Evolutionary conservation across 2,888 invertebrate genomes (phyloP), one percentile per base, ranked within the genome.

Genomic region (Rhingia campestris): DNA sequence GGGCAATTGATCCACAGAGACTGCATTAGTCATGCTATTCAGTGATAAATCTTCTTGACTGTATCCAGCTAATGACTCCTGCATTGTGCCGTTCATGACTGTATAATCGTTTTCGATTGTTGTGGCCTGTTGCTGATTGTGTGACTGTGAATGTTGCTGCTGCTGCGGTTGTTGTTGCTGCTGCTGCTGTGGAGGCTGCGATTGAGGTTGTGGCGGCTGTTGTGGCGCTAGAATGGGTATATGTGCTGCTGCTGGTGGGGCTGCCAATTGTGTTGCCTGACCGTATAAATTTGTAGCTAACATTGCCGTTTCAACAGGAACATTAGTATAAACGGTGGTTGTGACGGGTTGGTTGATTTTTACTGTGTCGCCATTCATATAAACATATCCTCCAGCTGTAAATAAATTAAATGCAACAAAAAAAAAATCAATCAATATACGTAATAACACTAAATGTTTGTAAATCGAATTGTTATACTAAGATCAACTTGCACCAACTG

Each of bases 301-400:
- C 92, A 93, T 92, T 89, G 93, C 92, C 89, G 93, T 92, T 91
- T 95, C 94, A 87, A 90, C 90, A 93, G 94, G 94, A 93, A 94
- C 93, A 93, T 93, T 93, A 91, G 93, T 92, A 92, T 93, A 94
- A 90, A 94, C 93, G 93, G 94, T 94, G 79, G 88, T 88, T 93
- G 94, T 94, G 92, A 94, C 93, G 92, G 94, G 94, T 93, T 94
- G 93, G 93, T 90, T 90, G 84, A 90, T 88, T 87, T 95, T 95
- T 92, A 94, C 94, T 92, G 95, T 93, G 93, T 95, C 95, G 93
- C 95, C 95, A 94, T 95, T 95, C 95, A 95, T 95, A 94, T 94
- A 95, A 93, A 94, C 94, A 93, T 94, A 94, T 92, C 95, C 95
- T 88, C 90, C 90, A 89, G 86, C 63, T 76, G 7, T 33, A 45